Conservation (phyloP, 2,888 invertebrate species). For the Eumacrocentrus americanus region DNA sequence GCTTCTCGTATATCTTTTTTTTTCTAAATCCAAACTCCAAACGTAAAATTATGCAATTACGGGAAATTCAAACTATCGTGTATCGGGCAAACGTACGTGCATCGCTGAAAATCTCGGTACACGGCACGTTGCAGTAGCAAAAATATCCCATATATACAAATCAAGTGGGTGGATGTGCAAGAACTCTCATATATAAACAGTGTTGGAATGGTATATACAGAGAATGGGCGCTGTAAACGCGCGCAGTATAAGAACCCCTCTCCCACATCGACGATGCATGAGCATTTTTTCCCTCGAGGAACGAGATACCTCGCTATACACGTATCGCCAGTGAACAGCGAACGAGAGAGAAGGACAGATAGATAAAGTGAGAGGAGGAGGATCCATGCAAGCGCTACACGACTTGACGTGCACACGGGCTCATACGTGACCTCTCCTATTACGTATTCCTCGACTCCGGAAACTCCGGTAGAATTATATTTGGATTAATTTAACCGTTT, state of each 20-base stretch:
- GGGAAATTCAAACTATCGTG: constrained; percentile 28
- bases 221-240: constrained; percentile 19
- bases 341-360: background rate
- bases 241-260: constrained; percentile 19
- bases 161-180: background rate
- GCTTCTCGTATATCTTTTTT: background rate
- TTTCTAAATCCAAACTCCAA: constrained; percentile 1
- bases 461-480: too few species aligned
- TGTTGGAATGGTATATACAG: constrained; percentile 3
- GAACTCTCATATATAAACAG: background rate
- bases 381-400: constrained; percentile 2
- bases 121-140: background rate
- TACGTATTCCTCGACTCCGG: constrained; percentile 8
- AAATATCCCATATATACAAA: background rate
- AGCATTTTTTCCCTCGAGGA: constrained; percentile 13
- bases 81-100: constrained; percentile 10
- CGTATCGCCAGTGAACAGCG: constrained; percentile 8
- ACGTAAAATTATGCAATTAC: constrained; percentile 36
- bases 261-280: constrained; percentile 19
- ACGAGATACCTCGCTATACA: constrained; percentile 11
- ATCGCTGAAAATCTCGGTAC: background rate
- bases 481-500: too few species aligned
- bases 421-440: constrained; percentile 9
- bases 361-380: constrained; percentile 2
- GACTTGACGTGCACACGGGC: background rate